Evolutionary conservation across 2,888 invertebrate species (phyloP), one percentile per base, ranked within the genome.

Genomic region (Augochlorella aurata): DNA sequence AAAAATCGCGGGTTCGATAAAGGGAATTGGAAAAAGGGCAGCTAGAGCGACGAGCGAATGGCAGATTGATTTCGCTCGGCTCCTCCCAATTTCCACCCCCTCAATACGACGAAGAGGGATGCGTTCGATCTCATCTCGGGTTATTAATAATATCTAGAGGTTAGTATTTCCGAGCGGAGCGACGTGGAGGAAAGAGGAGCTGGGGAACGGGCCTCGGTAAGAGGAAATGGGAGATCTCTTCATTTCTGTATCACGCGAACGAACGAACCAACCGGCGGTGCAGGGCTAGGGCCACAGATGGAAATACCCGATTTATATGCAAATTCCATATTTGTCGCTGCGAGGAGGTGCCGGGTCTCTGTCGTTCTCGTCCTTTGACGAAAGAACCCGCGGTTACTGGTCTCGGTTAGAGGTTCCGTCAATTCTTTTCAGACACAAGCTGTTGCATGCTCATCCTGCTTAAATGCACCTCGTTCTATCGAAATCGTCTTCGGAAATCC

Each of bases 301-400:
- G 95, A 95, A 95, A 95, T 95, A 94, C 95, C 94, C 95, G 94
- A 95, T 95, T 95, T 95, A 95, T 95, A 95, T 95, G 95, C 95
- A 95, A 95, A 95, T 95, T 95, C 94, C 94, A 94, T 95, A 95
- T 95, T 95, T 95, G 95, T 95, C 95, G 95, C 95, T 82, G 90
- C 87, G 79, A 82, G 76, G 85, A 87, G 85, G 84, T 82, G 87
- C 83, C 85, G 83, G 58, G 78, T 75, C 86, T 86, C 77, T 79
- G 74, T 67, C 67, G 73, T 68, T 84, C 86, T 87, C 85, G 87
- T 85, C 77, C 81, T 89, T 87, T 85, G 87, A 72, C 81, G 88
- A 90, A 91, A 90, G 89, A 91, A 89, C 83, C 66, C 65, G 71
- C 77, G 72, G 65, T 67, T 83, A 75, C 80, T 24, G 77, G 73